Evolutionary conservation across 2,888 invertebrate genomes (phyloP).

Genomic region (Chrysomela aeneicollis): DNA sequence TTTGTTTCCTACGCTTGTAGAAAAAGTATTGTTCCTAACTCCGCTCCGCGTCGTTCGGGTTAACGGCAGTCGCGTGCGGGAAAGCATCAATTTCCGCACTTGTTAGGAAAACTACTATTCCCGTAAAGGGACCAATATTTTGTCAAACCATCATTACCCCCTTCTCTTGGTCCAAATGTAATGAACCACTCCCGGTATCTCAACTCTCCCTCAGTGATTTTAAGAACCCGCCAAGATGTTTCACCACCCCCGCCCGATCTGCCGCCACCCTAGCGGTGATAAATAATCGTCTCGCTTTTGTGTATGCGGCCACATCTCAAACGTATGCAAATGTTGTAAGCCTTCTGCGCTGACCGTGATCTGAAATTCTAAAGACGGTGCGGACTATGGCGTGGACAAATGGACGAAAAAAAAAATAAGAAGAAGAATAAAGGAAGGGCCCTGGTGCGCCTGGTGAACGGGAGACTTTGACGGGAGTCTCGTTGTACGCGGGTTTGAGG

Average conservation of each 20-base stretch:
- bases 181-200: slow-evolving; percentile 10
- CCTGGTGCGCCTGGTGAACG: no score
- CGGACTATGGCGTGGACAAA: slow-evolving; percentile 42
- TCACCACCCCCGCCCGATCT: slow-evolving; percentile 46
- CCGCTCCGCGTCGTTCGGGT: no score
- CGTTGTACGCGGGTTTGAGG: no score
- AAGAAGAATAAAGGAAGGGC: slow-evolving; percentile 27
- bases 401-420: slow-evolving; percentile 45
- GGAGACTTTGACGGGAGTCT: no score
- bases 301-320: slow-evolving; percentile 61
- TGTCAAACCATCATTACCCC: no score
- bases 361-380: slow-evolving; percentile 55
- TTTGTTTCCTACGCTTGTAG: no score
- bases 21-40: no score
- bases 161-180: background rate
- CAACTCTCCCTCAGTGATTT: slow-evolving; percentile 42
- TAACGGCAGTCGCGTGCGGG: no score
- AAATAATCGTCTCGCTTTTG: slow-evolving; percentile 61
- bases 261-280: slow-evolving; percentile 48
- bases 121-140: no score
- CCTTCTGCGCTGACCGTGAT: slow-evolving; percentile 60
- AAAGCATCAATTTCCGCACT: no score
- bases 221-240: slow-evolving; percentile 54
- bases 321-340: slow-evolving; percentile 61
- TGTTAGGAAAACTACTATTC: no score